Percentiles rank a stretch among this genome's conserved stretches.
Conservation (phyloP, 2,888 invertebrate species). For the Acleris laterana region DNA sequence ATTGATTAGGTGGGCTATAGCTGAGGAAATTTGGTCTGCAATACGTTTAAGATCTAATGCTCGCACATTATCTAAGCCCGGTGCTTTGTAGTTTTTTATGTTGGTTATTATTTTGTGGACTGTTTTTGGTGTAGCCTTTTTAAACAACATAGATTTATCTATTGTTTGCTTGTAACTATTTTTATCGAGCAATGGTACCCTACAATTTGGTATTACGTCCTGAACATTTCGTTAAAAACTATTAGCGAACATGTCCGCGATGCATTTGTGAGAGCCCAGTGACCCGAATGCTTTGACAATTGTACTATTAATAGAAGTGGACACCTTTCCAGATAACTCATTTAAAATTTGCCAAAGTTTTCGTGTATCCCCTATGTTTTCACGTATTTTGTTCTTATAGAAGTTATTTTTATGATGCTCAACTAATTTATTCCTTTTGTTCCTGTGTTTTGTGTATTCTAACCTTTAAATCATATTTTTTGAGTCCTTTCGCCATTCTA, state of each 20-base stretch:
- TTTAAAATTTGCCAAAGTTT: slow-evolving; percentile 14
- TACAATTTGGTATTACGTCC: too few relatives aligned
- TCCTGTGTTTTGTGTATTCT: background rate
- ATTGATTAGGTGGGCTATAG: too few relatives aligned
- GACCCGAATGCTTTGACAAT: background rate
- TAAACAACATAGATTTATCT: background rate
- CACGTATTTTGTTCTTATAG: background rate
- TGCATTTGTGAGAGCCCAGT: background rate
- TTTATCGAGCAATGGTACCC: background rate
- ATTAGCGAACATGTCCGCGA: slow-evolving; percentile 2
- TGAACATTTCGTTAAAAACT: background rate
- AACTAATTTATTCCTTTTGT: slow-evolving; percentile 9
- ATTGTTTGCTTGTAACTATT: background rate
- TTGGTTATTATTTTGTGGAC: slow-evolving; percentile 1
- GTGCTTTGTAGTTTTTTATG: slow-evolving; percentile 4
- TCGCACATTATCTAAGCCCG: slow-evolving; percentile 18
- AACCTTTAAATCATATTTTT: background rate
- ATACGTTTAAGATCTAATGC: slow-evolving; percentile 12
- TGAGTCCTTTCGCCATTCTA: slow-evolving; percentile 4
- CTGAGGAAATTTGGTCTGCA: background rate
- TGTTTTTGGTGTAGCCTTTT: background rate
- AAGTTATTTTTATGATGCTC: background rate
- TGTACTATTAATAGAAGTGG: background rate
- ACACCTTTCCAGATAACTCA: background rate
- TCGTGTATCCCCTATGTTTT: background rate